Evolutionary conservation across 2,113 vertebrate species (phyloP).

Genomic region (Notiomystis cincta): DNA sequence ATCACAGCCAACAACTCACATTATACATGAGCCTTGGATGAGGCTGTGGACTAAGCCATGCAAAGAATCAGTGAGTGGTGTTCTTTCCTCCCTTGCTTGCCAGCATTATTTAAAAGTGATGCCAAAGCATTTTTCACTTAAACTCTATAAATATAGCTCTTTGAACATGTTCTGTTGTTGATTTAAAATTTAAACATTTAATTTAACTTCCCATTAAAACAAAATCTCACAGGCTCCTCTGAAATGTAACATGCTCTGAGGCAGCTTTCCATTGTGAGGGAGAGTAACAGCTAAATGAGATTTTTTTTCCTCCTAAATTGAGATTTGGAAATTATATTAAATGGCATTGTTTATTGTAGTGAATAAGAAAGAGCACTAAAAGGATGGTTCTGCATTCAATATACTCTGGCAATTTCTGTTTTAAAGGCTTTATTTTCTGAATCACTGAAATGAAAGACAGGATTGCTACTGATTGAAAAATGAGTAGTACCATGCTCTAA

Average conservation of each 20-base stretch:
- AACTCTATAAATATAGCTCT: conserved; percentile 50
- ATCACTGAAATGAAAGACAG: not conserved
- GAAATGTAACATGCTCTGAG: conserved; percentile 22
- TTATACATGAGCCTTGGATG: conserved; percentile 39
- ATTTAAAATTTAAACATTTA: conserved; percentile 64
- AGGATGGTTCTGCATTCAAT: conserved; percentile 33
- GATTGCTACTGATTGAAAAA: conserved; percentile 28
- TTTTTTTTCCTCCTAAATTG: not conserved
- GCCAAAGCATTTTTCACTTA: conserved; percentile 59
- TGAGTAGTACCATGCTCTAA: not conserved
- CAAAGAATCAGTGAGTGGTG: conserved; percentile 51
- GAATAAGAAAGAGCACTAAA: conserved; percentile 15
- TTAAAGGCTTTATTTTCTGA: not conserved
- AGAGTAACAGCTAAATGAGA: conserved; percentile 10
- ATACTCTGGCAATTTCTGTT: not conserved
- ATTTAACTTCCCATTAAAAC: conserved; percentile 44
- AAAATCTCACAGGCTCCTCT: conserved; percentile 32
- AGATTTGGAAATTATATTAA: conserved; percentile 53
- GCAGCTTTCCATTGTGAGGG: conserved; percentile 51
- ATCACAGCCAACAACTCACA: conserved; percentile 59
- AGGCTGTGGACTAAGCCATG: conserved; percentile 30
- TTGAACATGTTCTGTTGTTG: conserved; percentile 62
- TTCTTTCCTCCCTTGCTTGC: not conserved
- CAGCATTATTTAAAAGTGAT: conserved; percentile 42
- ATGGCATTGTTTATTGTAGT: conserved; percentile 28